Evolutionary conservation across 2,888 invertebrate species (phyloP), one percentile per base, ranked within the genome.

Genomic region (Agrochola macilenta): DNA sequence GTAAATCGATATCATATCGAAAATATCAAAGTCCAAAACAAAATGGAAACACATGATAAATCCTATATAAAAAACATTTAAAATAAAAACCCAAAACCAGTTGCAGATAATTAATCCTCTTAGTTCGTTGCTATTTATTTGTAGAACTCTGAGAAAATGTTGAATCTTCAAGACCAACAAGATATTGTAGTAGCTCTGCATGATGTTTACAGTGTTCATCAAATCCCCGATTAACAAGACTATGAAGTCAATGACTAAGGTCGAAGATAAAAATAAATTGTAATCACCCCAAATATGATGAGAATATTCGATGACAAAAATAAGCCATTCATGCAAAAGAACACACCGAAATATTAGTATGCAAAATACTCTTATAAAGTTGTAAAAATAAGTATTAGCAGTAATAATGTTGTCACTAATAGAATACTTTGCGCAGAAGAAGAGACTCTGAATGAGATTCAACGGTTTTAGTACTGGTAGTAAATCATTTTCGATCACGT

Each of bases 111-210:
- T 8, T 5, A 68, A 49, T 14, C 14, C 14, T 68, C 7, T 35
- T 5, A 79, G 46, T n/a, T 73, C 71, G 9, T 26, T 43, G 5
- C 61, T 7, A 26, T 49, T 61, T 12, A 79, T 54, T 61, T 54
- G 35, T 35, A 79, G 20, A 3, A 39, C 23, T 46, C n/a, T 39
- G 20, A 66, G 35, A 14, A 66, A 14, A 12, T 63, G 23, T 61
- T 79, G 79, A 2, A 79, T 79, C 46, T 72, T 79, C 12, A 49
- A 46, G 11, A 79, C 26, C 35, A 79, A 60, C 9, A 72, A 39
- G 23, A 79, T 60, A 35, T 79, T 79, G 8, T 35, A 46, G 26
- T 46, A 26, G 14, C 60, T 61, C 0, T 30, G 35, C 1, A 23
- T n/a, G 5, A 79, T 61, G 23, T 30, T 79, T 7, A 30, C 2